A percentile compares a stretch with the other conserved stretches of the same genome.
phyloP scores from a whole-genome alignment of 2,797 vertebrate species.

The Pristis pectinata region DNA sequence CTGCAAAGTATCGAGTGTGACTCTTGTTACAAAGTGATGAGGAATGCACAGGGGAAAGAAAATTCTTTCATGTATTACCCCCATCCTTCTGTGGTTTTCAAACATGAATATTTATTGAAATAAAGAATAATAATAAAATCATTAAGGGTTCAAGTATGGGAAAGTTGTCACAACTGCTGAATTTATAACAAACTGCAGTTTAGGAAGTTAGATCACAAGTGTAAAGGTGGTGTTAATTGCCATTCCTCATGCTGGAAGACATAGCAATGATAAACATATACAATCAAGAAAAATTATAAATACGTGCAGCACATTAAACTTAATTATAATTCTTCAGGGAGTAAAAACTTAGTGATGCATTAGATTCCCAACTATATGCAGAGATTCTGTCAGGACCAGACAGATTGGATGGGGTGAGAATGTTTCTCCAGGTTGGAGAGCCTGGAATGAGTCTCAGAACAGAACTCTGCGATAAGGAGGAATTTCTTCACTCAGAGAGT shows the following conservation, averaged over 20 bases:
- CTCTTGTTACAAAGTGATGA: not conserved
- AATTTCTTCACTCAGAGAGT: no score
- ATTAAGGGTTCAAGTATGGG: no score
- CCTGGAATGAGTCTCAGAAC: no score
- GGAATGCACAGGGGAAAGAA: not conserved
- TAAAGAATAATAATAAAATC: constrained; percentile 7
- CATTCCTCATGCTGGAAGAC: not conserved
- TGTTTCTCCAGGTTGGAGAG: no score
- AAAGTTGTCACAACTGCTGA: not conserved
- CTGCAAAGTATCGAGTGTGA: no score
- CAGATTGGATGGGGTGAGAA: no score
- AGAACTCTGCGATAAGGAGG: no score
- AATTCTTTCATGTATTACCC: not conserved
- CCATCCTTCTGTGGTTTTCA: not conserved
- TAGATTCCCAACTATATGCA: no score
- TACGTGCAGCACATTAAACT: not conserved
- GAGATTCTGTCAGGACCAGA: no score
- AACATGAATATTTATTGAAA: not conserved
- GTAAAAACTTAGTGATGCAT: not conserved
- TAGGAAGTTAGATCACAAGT: not conserved
- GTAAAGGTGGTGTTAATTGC: not conserved
- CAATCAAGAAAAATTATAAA: not conserved
- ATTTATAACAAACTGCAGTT: not conserved
- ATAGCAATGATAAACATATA: not conserved
- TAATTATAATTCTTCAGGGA: not conserved